Evolutionary conservation across 2,113 vertebrate species (phyloP).

Genomic region (Lota lota): DNA sequence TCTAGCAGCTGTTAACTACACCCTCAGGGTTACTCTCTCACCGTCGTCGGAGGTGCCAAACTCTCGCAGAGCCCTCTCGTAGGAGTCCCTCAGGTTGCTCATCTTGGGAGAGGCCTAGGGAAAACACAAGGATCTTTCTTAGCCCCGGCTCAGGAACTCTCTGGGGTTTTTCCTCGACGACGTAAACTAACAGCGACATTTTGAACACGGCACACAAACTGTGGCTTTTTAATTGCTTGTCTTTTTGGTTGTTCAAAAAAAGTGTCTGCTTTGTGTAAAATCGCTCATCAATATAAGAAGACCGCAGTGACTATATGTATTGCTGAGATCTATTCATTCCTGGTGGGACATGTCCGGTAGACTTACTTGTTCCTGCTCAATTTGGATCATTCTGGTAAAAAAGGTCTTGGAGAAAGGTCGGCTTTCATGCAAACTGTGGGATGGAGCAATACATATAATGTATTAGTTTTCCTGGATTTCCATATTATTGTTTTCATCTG

Average conservation of each 20-base stretch:
- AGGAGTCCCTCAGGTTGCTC: conserved; percentile 84
- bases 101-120: conserved; percentile 84
- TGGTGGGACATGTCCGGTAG: background rate
- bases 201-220: too few species aligned
- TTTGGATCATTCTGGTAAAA: conserved; percentile 89
- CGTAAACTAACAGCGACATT: too few species aligned
- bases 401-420: conserved; percentile 85
- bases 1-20: too few species aligned
- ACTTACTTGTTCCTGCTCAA: conserved; percentile 92
- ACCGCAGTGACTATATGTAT: too few species aligned
- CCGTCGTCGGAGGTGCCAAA: conserved; percentile 85
- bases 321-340: too few species aligned
- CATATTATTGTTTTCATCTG: background rate
- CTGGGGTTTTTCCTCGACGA: too few species aligned
- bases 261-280: too few species aligned
- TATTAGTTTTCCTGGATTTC: background rate
- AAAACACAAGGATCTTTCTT: conserved; percentile 8
- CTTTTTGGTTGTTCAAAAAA: too few species aligned
- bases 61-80: conserved; percentile 90
- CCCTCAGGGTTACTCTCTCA: conserved; percentile 53
- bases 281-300: too few species aligned
- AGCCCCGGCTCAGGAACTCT: too few species aligned
- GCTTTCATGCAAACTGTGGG: conserved; percentile 82
- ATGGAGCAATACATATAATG: background rate
- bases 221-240: too few species aligned